Evolutionary conservation across 2,113 vertebrate species (phyloP), one percentile per base, ranked within the genome.

Genomic region (Perca flavescens): DNA sequence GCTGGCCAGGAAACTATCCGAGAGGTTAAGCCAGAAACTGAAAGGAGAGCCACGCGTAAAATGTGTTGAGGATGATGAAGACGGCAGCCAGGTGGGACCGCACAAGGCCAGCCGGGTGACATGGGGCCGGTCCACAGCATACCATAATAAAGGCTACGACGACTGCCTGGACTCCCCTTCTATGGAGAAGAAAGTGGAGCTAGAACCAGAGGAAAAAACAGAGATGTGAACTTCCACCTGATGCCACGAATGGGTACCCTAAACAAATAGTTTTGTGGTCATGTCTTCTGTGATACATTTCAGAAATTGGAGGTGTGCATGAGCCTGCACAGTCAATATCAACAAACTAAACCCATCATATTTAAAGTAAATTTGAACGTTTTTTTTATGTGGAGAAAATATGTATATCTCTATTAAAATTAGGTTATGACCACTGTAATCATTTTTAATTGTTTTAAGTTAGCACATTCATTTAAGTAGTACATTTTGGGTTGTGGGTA

Each of bases 1-100:
- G 31, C 76, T 96, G 65, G 91, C 90, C 15, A 72, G 94, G 52
- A 94, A 91, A 6, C 6, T 96, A 0, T 92, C 94, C 3, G 79
- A 89, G 78, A 78, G 90, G 56, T 13, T 95, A 13, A 91, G 82
- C 76, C 76, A 79, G 62, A 86, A 60, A 16, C 68, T 79, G 65
- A 84, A 65, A 0, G 68, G 54, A 0, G 83, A 82, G 16, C 70
- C 78, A 1, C 3, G 52, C 1, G 46, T 28, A 1, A 88, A 77
- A 1, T 19, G 47, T 12, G 53, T 21, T 0, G 52, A 13, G 19
- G 74, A 79, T 0, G 77, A 34, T 2, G 72, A 43, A 7, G 77
- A 70, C 22, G 0, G 21, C 67, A 14, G 28, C 6, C 19, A 7
- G 0, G 58, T 2, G 1, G 54, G 14, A 0, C 62, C 74, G 0